phyloP scores from a whole-genome alignment of 1,140 invertebrate species.

The Drosophila elegans region DNA sequence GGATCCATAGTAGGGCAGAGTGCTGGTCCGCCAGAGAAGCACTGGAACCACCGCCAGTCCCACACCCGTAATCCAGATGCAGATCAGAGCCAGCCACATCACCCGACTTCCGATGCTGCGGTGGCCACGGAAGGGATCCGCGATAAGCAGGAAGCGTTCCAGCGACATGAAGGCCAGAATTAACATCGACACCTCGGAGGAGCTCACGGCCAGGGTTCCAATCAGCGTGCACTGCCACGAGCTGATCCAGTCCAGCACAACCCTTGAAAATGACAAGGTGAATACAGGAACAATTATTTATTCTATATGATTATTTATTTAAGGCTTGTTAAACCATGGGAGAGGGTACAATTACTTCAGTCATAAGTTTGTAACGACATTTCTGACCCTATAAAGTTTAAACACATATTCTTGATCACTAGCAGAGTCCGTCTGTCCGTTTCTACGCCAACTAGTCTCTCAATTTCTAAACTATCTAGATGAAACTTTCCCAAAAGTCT shows the following conservation, averaged over 20 bases:
- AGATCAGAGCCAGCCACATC: slow-evolving; percentile 85
- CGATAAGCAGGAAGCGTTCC: slow-evolving; percentile 90
- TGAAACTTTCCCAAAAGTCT: too few relatives aligned
- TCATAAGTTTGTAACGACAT: too few relatives aligned
- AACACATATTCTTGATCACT: too few relatives aligned
- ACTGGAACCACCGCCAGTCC: slow-evolving; percentile 89
- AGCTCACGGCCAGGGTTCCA: slow-evolving; percentile 89
- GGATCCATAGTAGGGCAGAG: slow-evolving; percentile 88
- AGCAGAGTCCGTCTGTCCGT: too few relatives aligned
- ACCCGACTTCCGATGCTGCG: slow-evolving; percentile 86
- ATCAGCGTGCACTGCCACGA: slow-evolving; percentile 88
- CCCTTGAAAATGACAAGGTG: slow-evolving; percentile 33
- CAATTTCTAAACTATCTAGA: too few relatives aligned
- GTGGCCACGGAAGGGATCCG: slow-evolving; percentile 88
- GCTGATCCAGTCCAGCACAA: slow-evolving; percentile 89
- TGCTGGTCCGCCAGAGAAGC: slow-evolving; percentile 88
- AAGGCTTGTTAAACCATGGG: too few relatives aligned
- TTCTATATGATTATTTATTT: too few relatives aligned
- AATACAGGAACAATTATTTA: too few relatives aligned
- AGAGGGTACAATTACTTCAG: too few relatives aligned
- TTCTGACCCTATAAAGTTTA: too few relatives aligned
- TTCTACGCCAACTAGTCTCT: too few relatives aligned
- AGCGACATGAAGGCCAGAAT: slow-evolving; percentile 92
- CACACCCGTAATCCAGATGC: slow-evolving; percentile 89
- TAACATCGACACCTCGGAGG: slow-evolving; percentile 90